Conservation (phyloP, 2,797 vertebrate species). For the Pachyuromys duprasi region DNA sequence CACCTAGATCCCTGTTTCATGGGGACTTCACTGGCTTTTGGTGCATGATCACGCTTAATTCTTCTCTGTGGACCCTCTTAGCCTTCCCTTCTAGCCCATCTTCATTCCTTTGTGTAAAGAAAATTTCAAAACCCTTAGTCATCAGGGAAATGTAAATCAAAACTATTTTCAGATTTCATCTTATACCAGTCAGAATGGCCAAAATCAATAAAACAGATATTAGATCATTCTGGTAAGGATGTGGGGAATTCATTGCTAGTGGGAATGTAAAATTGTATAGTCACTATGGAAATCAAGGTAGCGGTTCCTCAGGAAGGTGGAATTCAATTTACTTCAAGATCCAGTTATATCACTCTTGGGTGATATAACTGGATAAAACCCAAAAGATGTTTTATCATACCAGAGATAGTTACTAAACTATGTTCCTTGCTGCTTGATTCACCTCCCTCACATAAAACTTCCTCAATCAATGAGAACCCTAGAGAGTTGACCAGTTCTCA, state of each 20-base stretch:
- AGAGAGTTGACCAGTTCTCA: no score
- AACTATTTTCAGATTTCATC: background rate
- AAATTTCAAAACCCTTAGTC: background rate
- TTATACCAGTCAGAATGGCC: background rate
- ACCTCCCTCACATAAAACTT: no score
- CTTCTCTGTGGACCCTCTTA: background rate
- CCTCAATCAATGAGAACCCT: no score
- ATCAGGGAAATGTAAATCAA: background rate
- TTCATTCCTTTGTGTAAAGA: background rate
- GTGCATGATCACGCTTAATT: background rate
- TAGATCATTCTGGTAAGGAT: background rate
- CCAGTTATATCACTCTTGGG: background rate
- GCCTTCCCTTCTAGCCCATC: background rate
- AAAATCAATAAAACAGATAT: background rate
- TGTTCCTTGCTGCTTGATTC: background rate
- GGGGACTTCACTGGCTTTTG: background rate
- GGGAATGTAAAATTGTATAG: background rate
- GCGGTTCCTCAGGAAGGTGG: background rate
- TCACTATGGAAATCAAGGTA: background rate
- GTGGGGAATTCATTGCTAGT: background rate
- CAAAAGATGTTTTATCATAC: background rate
- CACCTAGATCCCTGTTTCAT: background rate
- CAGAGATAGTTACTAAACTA: background rate
- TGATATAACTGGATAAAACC: no score
- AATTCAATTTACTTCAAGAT: background rate